These are phyloP conservation scores for Epinephelus moara DNA, from an alignment of 2,113 vertebrate genomes.

Conservation along the genomic window DNA sequence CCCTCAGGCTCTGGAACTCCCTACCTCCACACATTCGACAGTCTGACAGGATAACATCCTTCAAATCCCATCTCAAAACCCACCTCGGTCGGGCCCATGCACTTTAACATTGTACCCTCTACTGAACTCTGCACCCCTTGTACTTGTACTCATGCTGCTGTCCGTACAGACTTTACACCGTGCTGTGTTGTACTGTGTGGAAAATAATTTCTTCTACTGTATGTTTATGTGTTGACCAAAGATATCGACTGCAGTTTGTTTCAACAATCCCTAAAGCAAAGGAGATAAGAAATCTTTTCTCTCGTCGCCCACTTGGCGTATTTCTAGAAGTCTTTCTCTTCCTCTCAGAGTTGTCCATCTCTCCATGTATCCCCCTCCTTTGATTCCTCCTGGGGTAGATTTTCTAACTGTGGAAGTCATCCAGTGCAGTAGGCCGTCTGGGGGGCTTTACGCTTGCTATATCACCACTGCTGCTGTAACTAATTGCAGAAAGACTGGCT, in stretches of 20 bases:
- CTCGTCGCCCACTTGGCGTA: not conserved
- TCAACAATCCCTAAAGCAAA: not conserved
- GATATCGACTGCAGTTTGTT: not conserved
- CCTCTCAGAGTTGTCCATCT: not conserved
- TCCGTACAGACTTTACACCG: not conserved
- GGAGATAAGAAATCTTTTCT: not conserved
- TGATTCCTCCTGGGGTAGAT: not conserved
- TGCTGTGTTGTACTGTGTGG: not conserved
- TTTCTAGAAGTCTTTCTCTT: not conserved
- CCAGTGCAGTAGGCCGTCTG: slow-evolving; percentile 6
- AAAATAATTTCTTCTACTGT: not conserved
- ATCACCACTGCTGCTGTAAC: slow-evolving; percentile 41
- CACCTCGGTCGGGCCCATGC: too few relatives aligned
- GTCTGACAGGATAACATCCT: too few relatives aligned
- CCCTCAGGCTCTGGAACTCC: too few relatives aligned
- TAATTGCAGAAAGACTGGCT: slow-evolving; percentile 52
- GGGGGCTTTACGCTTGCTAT: not conserved
- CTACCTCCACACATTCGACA: too few relatives aligned
- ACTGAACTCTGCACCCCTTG: not conserved
- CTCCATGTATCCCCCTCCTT: not conserved
- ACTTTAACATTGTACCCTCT: too few relatives aligned
- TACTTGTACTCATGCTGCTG: not conserved
- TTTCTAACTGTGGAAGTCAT: slow-evolving; percentile 19
- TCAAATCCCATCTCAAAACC: too few relatives aligned
- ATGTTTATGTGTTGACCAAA: not conserved